These are phyloP conservation scores for Eulithis testata DNA, from an alignment of 2,888 invertebrate species.

Conservation along the genomic window DNA sequence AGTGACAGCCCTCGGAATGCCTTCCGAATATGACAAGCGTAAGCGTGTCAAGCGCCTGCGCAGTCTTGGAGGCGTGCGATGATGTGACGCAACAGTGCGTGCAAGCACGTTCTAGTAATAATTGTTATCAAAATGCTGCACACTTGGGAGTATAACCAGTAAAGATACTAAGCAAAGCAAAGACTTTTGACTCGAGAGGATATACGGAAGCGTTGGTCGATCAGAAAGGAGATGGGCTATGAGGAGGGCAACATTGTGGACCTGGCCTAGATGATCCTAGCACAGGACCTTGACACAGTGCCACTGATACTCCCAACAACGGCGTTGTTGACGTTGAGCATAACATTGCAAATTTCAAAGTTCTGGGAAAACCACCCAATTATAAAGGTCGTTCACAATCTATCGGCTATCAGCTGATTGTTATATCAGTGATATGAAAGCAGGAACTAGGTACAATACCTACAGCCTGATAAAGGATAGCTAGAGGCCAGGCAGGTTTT, in stretches of 20 bases:
- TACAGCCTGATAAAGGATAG: slow-evolving; percentile 15
- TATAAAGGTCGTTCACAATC: slow-evolving; percentile 15
- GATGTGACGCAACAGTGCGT: slow-evolving; percentile 36
- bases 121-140: slow-evolving; percentile 33
- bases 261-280: too few species aligned
- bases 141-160: not conserved
- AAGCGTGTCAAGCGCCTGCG: slow-evolving; percentile 37
- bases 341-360: not conserved
- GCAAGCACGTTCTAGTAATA: slow-evolving; percentile 32
- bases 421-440: slow-evolving; percentile 19
- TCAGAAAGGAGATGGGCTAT: too few species aligned
- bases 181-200: too few species aligned
- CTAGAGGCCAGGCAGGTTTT: slow-evolving; percentile 23
- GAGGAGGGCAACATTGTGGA: too few species aligned
- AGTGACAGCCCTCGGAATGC: slow-evolving; percentile 22
- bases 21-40: slow-evolving; percentile 18
- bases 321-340: too few species aligned
- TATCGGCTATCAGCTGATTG: slow-evolving; percentile 12
- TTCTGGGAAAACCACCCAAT: slow-evolving; percentile 4
- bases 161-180: not conserved
- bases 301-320: too few species aligned
- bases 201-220: too few species aligned
- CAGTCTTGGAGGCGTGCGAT: slow-evolving; percentile 22
- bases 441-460: slow-evolving; percentile 23
- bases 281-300: too few species aligned